A percentile compares a stretch with the other conserved stretches of the same genome.
These are phyloP conservation scores for Pavo muticus DNA, from an alignment of 2,113 vertebrate genomes.

Conservation along the genomic window DNA sequence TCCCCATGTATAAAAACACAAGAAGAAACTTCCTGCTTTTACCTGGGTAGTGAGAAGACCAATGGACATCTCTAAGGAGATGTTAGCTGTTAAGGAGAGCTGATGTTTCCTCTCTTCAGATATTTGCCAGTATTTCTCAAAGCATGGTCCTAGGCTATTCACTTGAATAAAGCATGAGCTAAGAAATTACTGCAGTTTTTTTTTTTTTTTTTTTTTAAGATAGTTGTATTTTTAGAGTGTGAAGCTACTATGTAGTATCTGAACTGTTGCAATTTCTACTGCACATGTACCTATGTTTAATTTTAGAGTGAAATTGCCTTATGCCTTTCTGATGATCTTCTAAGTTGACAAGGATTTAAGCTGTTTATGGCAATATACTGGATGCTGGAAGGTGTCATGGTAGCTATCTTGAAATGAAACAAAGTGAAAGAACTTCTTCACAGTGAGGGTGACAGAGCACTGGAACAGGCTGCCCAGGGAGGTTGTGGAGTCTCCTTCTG, in stretches of 20 bases:
- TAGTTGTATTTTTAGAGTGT: not conserved
- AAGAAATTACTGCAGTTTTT: not conserved
- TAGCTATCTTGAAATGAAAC: not conserved
- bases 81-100: not conserved
- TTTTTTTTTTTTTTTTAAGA: not conserved
- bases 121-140: not conserved
- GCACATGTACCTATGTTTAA: not conserved
- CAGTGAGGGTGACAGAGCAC: no score
- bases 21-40: not conserved
- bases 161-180: not conserved
- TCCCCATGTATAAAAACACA: not conserved
- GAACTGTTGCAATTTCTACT: rapidly evolving
- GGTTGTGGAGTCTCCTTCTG: no score
- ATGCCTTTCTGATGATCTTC: not conserved
- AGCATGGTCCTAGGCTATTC: not conserved
- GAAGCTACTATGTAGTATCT: not conserved
- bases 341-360: constrained; percentile 5
- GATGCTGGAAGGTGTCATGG: not conserved
- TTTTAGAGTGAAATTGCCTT: constrained; percentile 28
- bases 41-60: not conserved
- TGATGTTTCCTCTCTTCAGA: not conserved
- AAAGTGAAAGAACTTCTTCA: not conserved
- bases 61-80: not conserved
- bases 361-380: not conserved
- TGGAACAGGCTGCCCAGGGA: no score